Percentiles rank a stretch among this genome's conserved stretches.
These are phyloP conservation scores for Drosophila stalkeri DNA, from an alignment of 2,888 invertebrate genomes.

Conservation along the genomic window DNA sequence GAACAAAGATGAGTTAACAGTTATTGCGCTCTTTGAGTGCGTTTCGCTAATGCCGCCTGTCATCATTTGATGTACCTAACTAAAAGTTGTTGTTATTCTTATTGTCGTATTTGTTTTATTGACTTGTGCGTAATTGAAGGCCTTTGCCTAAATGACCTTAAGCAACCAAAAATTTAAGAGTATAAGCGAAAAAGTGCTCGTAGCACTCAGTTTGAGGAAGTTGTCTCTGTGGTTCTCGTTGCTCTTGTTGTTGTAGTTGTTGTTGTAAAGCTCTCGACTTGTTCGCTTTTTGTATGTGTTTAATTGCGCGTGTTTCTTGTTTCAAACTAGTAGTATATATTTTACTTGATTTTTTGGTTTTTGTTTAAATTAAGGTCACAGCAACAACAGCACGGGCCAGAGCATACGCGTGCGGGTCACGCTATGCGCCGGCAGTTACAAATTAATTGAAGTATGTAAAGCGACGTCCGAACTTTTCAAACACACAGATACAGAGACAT, in stretches of 20 bases:
- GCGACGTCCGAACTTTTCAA: slow-evolving; percentile 21
- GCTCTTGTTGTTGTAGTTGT: slow-evolving; percentile 44
- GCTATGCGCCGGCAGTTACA: slow-evolving; percentile 41
- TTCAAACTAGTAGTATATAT: slow-evolving; percentile 19
- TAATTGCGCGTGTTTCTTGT: slow-evolving; percentile 51
- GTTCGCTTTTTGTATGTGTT: slow-evolving; percentile 42
- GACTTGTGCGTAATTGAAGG: slow-evolving; percentile 49
- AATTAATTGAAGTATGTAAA: slow-evolving; percentile 23
- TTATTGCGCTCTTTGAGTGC: slow-evolving; percentile 10
- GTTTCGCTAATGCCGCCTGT: slow-evolving; percentile 42
- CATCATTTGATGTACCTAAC: slow-evolving; percentile 16
- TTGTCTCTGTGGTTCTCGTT: slow-evolving; percentile 35
- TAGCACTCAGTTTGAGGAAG: slow-evolving; percentile 61
- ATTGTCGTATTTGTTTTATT: slow-evolving; percentile 18
- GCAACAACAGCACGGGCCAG: slow-evolving; percentile 21
- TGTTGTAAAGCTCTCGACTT: slow-evolving; percentile 60
- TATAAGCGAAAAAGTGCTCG: slow-evolving; percentile 17
- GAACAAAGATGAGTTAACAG: slow-evolving; percentile 4
- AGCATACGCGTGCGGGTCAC: slow-evolving; percentile 23
- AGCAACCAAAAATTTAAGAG: slow-evolving; percentile 50
- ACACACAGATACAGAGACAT: background rate
- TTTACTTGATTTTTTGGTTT: slow-evolving; percentile 9
- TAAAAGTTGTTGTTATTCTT: background rate
- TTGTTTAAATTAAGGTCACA: slow-evolving; percentile 63
- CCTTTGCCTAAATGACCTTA: slow-evolving; percentile 72